Base-by-base conservation (phyloP, 2,888 invertebrate genomes). In the Agonopterix heracliana region DNA sequence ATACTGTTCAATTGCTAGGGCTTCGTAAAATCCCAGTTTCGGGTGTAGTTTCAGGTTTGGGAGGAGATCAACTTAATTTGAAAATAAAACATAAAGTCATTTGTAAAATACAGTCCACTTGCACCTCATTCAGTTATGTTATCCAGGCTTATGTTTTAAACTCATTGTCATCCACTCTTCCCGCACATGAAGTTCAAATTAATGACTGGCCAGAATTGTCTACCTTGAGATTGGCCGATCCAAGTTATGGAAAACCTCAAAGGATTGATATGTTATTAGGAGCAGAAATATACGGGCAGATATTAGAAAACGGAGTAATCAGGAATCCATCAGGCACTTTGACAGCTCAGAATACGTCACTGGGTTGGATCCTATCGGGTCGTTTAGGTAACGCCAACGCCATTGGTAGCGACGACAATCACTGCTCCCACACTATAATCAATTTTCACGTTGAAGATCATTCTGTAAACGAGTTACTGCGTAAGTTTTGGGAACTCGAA, bases 401-500 rank as follows among this genome's bases (percentile, higher is more conserved):
- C 41, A 41, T n/a, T 11, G 10, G 12, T 2, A 13, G 36, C 10
- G 13, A 50, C 10, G 9, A 45, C 12, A n/a, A 45, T 41, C 14
- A 2, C 1, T 14, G 14, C 14, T 14, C 14, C 8, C 45, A 9
- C 38, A 34, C 26, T 10, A 36, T 34, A 40, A 42, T 45, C 51
- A 51, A 56, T 41, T 9, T 49, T 2, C 44, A 54, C 1, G 0
- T 50, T 1, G 46, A 45, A 10, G 52, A 52, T 9, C 47, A 57
- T 9, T 11, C 12, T 8, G 42, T 42, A 2, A 13, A 14, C 42
- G 56, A 59, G 3, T 10, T 57, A 1, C 34, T 60, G 1, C 55
- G 54, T 34, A 48, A 11, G 12, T 61, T 61, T 51, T 63, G 59
- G 61, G 59, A 62, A 34, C 2, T 63, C 5, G 64, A 65, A 49